phyloP scores from a whole-genome alignment of 2,888 invertebrate species.

The Phymatocera aterrima region DNA sequence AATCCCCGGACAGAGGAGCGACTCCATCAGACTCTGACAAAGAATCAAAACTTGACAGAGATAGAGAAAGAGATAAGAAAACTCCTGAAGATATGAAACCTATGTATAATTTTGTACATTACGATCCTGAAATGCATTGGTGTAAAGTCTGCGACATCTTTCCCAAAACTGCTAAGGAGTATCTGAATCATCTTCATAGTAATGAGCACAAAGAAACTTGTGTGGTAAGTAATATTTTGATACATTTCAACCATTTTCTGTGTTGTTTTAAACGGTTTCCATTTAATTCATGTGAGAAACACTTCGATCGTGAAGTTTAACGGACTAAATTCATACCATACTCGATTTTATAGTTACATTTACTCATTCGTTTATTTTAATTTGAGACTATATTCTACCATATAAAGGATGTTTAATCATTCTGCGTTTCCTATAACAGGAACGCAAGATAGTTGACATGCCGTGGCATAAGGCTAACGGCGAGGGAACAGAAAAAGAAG shows the following conservation, averaged over 20 bases:
- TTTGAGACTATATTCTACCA: neutral
- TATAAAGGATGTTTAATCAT: conserved; percentile 37
- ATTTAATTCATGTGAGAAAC: too few species aligned
- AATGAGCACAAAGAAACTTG: conserved; percentile 83
- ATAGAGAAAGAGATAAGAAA: conserved; percentile 57
- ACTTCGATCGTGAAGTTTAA: too few species aligned
- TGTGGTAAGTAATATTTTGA: conserved; percentile 72
- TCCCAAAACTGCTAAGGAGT: conserved; percentile 91
- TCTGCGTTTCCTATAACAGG: conserved; percentile 70
- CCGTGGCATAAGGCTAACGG: conserved; percentile 84
- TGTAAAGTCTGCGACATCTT: conserved; percentile 91
- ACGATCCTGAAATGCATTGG: conserved; percentile 95
- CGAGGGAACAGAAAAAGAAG: conserved; percentile 80
- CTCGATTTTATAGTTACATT: too few species aligned
- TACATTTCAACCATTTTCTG: conserved; percentile 21
- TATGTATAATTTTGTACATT: conserved; percentile 88
- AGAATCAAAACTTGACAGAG: conserved; percentile 64
- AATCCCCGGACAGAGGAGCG: conserved; percentile 62
- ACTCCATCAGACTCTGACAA: conserved; percentile 67
- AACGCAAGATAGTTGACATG: conserved; percentile 81
- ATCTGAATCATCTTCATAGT: conserved; percentile 88
- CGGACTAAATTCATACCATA: too few species aligned
- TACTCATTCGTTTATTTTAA: neutral
- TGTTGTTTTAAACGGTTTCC: conserved; percentile 37
- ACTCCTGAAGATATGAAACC: conserved; percentile 70